Conservation (phyloP, 2,797 vertebrate species). For the Hipposideros larvatus region DNA sequence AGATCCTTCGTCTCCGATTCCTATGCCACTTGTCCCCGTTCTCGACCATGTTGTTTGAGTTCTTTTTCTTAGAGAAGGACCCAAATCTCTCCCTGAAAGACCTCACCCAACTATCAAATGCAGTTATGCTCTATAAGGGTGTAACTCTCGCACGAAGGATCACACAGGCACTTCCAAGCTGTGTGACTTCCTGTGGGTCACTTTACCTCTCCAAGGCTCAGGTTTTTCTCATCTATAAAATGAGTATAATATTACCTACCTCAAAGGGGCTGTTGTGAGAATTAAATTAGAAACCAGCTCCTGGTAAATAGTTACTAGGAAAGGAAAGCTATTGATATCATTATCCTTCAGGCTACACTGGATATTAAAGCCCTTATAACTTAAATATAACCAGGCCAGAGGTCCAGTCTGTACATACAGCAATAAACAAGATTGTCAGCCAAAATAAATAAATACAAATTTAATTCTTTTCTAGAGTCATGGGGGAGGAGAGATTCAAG, state of each 20-base stretch:
- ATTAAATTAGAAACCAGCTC: not conserved
- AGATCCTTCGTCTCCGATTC: not conserved
- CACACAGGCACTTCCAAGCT: not conserved
- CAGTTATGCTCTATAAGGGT: not conserved
- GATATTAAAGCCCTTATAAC: not conserved
- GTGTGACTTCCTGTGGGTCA: not conserved
- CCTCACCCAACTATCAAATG: not conserved
- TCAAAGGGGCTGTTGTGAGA: not conserved
- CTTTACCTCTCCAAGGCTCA: not conserved
- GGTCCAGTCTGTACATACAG: not conserved
- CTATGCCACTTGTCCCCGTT: rapidly evolving
- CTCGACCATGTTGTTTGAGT: too few species aligned
- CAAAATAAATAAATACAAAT: not conserved
- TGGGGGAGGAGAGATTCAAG: too few species aligned
- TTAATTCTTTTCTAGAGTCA: not conserved
- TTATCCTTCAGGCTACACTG: too few species aligned
- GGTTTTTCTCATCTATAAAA: too few species aligned
- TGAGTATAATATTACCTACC: not conserved
- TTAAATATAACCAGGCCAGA: not conserved
- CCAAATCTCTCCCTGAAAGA: too few species aligned
- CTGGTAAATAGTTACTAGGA: rapidly evolving
- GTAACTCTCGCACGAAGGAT: not conserved
- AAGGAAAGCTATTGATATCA: not conserved
- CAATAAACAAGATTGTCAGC: not conserved
- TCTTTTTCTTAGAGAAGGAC: not conserved